Percentiles rank a stretch among this genome's conserved stretches.
phyloP scores from a whole-genome alignment of 2,888 invertebrate species.

The Orthosia gracilis region DNA sequence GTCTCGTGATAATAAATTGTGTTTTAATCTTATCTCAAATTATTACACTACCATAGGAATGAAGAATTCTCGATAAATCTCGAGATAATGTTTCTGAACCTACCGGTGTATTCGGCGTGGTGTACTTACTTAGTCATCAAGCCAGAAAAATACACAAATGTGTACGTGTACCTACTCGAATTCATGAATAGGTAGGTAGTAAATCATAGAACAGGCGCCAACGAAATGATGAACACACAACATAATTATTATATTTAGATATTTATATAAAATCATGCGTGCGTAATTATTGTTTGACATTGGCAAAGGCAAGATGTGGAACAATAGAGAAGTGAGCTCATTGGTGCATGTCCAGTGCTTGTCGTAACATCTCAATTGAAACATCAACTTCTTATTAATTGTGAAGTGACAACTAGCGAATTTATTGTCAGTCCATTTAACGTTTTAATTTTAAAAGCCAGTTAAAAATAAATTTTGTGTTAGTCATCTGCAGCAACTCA shows the following conservation, averaged over 20 bases:
- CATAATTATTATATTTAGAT: conserved; percentile 70
- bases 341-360: conserved; percentile 74
- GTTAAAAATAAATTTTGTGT: conserved; percentile 8
- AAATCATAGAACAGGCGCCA: conserved; percentile 64
- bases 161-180: conserved; percentile 27
- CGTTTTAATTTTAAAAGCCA: conserved; percentile 1
- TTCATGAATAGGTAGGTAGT: conserved; percentile 37
- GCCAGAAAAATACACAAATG: conserved; percentile 19
- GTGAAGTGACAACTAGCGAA: conserved; percentile 28
- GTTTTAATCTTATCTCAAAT: conserved; percentile 49
- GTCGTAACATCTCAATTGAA: conserved; percentile 71
- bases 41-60: conserved; percentile 27
- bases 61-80: conserved; percentile 35
- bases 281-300: conserved; percentile 74
- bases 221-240: conserved; percentile 59
- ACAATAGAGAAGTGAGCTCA: conserved; percentile 73
- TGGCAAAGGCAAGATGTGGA: conserved; percentile 76
- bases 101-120: not conserved
- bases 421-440: conserved; percentile 10
- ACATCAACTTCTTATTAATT: conserved; percentile 55
- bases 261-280: conserved; percentile 68
- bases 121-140: not conserved
- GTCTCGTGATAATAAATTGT: conserved; percentile 38
- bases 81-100: conserved; percentile 19
- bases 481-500: not conserved